Evolutionary conservation across 2,113 vertebrate genomes (phyloP), one percentile per base, ranked within the genome.

Genomic region (Halichoeres trimaculatus): DNA sequence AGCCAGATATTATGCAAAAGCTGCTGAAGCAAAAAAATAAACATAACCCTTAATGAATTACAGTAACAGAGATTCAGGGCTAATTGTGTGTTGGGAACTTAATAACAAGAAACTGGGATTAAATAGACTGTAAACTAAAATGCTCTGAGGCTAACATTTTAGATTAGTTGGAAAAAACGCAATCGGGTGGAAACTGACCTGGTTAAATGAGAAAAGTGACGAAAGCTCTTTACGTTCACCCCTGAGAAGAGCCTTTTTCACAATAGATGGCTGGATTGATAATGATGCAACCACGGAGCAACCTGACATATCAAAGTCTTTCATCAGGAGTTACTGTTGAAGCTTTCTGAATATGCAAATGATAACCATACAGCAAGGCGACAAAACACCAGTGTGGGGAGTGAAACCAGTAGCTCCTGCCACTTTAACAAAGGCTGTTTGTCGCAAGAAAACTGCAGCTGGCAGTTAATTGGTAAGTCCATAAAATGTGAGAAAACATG

Each of bases 201-300:
- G 70, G 67, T 79, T 85, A 69, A 76, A 66, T 26, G 47, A 53
- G 50, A 76, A 41, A 76, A 48, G 56, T 64, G 78, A 85, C 59
- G 56, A 68, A 81, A 84, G 79, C 55, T 48, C 38, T 69, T 22
- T 30, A 57, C 34, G 75, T 58, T 70, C 68, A 65, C 65, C 38
- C 43, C 53, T 36, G 65, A 80, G 82, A 82, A 68, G 12, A 70
- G 54, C 48, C 10, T 24, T 50, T 43, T 43, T 52, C 65, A 68
- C 51, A 67, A 58, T 63, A 71, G 73, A 82, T 74, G 54, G 43
- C 48, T 75, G 80, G 66, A 75, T 84, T 69, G 74, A 83, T 84
- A 55, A 30, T 92, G 89, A 92, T 60, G 89, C 65, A 92, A 92
- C 75, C 60, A 34, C 51, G 30, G 36, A 54, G 88, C 77, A 91